phyloP scores from a whole-genome alignment of 2,888 invertebrate genomes.

The Phyto melanocephala region DNA sequence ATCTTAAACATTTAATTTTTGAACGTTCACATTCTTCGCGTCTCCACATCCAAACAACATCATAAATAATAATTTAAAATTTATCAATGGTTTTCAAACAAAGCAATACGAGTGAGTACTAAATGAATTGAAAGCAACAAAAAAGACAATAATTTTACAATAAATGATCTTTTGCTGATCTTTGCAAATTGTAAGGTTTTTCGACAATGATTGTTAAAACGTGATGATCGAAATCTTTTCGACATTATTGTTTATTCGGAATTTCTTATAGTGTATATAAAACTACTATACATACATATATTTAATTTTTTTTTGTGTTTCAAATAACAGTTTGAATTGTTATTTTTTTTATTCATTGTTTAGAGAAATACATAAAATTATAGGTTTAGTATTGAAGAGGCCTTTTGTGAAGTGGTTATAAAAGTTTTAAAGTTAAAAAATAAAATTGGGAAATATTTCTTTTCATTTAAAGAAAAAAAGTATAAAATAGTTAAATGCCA shows the following conservation, averaged over 20 bases:
- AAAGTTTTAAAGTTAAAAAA: too few relatives aligned
- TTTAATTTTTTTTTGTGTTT: background rate
- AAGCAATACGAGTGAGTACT: slow-evolving; percentile 1
- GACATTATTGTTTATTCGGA: slow-evolving; percentile 9
- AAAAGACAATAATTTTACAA: slow-evolving; percentile 32
- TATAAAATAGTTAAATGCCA: too few relatives aligned
- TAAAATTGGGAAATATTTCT: too few relatives aligned
- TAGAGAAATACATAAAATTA: slow-evolving; percentile 28
- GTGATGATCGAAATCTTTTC: slow-evolving; percentile 55
- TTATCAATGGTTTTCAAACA: slow-evolving; percentile 51
- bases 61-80: slow-evolving; percentile 52
- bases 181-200: slow-evolving; percentile 58
- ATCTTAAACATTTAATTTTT: slow-evolving; percentile 61
- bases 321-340: slow-evolving; percentile 16
- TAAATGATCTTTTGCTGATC: slow-evolving; percentile 61
- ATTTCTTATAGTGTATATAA: too few relatives aligned
- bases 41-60: background rate
- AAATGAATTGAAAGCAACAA: background rate
- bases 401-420: slow-evolving; percentile 25
- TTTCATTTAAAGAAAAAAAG: too few relatives aligned
- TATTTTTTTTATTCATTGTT: background rate
- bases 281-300: background rate
- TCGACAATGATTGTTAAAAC: slow-evolving; percentile 63
- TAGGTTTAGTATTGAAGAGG: slow-evolving; percentile 23
- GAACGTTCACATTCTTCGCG: slow-evolving; percentile 8